These are phyloP conservation scores for Artemia sinica DNA, from an alignment of 2,888 invertebrate genomes.

Conservation along the genomic window DNA sequence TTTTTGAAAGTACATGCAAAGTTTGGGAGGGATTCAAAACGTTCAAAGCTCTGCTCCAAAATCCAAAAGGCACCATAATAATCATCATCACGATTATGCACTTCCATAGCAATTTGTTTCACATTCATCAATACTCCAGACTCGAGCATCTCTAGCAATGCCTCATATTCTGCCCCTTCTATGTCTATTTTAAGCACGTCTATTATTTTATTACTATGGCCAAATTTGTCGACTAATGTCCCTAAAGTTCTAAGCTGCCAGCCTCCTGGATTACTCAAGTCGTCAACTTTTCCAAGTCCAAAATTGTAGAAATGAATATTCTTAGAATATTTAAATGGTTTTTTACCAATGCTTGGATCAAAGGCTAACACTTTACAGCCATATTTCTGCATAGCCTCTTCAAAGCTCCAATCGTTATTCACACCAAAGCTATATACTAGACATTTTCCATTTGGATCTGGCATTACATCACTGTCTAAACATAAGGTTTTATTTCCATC, in stretches of 20 bases:
- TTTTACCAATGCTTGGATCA: not conserved
- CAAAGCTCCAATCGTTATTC: not conserved
- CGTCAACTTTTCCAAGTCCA: not conserved
- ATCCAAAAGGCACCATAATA: not conserved
- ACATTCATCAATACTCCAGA: not conserved
- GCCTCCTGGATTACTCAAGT: not conserved
- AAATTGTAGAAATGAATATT: not conserved
- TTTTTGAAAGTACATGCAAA: not conserved
- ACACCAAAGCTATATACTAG: not conserved
- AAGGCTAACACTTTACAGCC: constrained; percentile 9
- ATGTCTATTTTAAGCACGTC: not conserved
- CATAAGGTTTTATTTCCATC: constrained; percentile 5
- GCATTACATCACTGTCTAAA: not conserved
- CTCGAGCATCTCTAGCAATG: not conserved
- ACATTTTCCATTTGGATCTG: not conserved
- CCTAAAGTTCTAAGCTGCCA: not conserved
- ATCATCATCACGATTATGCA: not conserved
- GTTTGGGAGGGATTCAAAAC: constrained; percentile 1
- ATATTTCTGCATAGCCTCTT: constrained; percentile 2
- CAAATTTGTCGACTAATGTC: not conserved
- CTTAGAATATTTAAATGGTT: not conserved
- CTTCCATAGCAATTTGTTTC: not conserved
- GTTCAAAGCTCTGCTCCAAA: not conserved
- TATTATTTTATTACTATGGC: not conserved
- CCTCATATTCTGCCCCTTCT: not conserved